Evolutionary conservation across 2,797 vertebrate species (phyloP).

Genomic region (Cyclopterus lumpus): DNA sequence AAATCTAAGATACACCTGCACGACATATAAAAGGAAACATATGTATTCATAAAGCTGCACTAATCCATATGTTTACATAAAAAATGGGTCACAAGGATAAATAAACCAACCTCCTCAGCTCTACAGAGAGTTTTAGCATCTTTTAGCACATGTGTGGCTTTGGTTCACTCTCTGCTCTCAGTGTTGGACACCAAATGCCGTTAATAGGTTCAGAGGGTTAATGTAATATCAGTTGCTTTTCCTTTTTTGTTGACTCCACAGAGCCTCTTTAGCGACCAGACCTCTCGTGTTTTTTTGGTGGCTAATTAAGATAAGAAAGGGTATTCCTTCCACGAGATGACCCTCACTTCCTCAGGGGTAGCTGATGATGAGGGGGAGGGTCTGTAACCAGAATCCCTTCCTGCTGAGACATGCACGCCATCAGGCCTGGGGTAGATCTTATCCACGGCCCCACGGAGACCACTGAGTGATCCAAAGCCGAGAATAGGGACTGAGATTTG

Average conservation of each 20-base stretch:
- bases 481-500: constrained; percentile 44
- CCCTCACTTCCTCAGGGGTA: constrained; percentile 37
- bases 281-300: background rate
- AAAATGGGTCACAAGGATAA: background rate
- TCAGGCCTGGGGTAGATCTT: constrained; percentile 50
- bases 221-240: constrained; percentile 1
- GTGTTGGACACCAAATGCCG: background rate
- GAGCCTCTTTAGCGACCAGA: background rate
- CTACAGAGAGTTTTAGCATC: background rate
- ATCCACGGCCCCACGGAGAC: constrained; percentile 56
- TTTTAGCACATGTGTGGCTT: background rate
- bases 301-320: constrained; percentile 52
- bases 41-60: too few species aligned
- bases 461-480: constrained; percentile 33
- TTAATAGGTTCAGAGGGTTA: background rate
- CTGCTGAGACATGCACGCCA: constrained; percentile 7
- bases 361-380: constrained; percentile 23
- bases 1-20: too few species aligned
- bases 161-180: background rate
- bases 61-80: too few species aligned
- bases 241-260: background rate
- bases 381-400: constrained; percentile 19
- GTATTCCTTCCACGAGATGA: constrained; percentile 44
- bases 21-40: too few species aligned
- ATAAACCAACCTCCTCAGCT: background rate